Evolutionary conservation across 1,140 invertebrate species (phyloP).

Genomic region (Trinorchestia longiramus): DNA sequence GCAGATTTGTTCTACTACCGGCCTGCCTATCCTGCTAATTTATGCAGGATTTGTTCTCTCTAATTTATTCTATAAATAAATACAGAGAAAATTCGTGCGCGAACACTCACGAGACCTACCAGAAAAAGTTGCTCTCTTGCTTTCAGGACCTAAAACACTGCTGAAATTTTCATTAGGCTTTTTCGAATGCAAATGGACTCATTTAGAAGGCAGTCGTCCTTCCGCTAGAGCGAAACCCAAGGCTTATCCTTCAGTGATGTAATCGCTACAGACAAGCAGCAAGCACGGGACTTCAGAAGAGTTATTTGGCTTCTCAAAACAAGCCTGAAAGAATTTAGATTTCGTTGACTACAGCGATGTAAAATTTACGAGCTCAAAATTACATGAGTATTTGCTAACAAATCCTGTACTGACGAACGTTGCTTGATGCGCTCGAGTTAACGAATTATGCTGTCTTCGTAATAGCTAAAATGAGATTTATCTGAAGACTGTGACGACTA

Average conservation of each 20-base stretch:
- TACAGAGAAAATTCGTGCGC: not conserved
- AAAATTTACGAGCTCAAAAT: not conserved
- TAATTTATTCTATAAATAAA: conserved; percentile 12
- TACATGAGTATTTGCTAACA: not conserved
- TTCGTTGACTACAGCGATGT: not conserved
- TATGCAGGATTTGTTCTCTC: not conserved
- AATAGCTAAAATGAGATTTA: not conserved
- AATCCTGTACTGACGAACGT: not conserved
- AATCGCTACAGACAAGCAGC: not conserved
- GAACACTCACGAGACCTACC: not conserved
- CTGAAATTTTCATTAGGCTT: conserved; percentile 33
- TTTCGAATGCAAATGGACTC: conserved; percentile 45
- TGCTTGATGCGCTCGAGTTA: not conserved
- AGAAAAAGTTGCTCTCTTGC: not conserved
- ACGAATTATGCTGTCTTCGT: not conserved
- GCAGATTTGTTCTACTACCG: not conserved
- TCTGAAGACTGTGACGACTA: too few relatives aligned
- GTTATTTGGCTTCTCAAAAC: not conserved
- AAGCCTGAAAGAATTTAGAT: not conserved
- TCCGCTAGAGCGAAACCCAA: not conserved
- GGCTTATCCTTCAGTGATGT: not conserved
- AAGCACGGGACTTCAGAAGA: not conserved
- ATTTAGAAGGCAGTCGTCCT: conserved; percentile 16
- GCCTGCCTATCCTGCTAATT: not conserved
- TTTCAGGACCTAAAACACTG: not conserved